These are phyloP conservation scores for Chrysocyon brachyurus DNA, from an alignment of 2,797 vertebrate genomes.

Conservation along the genomic window DNA sequence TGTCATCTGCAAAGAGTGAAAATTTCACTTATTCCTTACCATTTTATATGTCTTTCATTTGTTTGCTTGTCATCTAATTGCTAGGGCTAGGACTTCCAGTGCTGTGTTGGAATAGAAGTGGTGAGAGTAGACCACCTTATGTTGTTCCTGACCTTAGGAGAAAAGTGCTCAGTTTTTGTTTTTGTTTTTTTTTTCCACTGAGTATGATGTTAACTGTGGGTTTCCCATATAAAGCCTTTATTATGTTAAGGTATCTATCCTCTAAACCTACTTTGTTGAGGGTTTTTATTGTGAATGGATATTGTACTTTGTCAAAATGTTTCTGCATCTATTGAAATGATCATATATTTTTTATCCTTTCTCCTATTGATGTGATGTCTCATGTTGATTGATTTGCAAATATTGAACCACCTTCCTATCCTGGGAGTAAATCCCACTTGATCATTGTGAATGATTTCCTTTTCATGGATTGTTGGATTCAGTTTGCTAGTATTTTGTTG, in stretches of 20 bases:
- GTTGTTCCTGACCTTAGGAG: background rate
- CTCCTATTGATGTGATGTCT: background rate
- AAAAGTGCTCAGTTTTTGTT: background rate
- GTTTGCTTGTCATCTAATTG: background rate
- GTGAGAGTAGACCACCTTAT: background rate
- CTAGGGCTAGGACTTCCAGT: background rate
- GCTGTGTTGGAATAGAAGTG: background rate
- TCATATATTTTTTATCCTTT: background rate
- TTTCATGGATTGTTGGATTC: background rate
- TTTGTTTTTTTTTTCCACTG: background rate
- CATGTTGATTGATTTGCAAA: background rate
- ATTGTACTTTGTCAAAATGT: background rate
- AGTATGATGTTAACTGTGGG: background rate
- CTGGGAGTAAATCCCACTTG: background rate
- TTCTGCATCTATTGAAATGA: background rate
- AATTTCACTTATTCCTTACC: background rate
- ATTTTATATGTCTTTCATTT: background rate
- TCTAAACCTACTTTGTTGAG: background rate
- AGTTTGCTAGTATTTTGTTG: background rate
- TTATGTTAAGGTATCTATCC: background rate
- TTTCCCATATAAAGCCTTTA: background rate
- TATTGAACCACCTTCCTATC: background rate
- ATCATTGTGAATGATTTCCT: background rate
- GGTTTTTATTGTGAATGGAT: background rate
- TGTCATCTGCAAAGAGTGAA: background rate